Conservation (phyloP, 2,113 vertebrate species). For the Rostratula benghalensis region DNA sequence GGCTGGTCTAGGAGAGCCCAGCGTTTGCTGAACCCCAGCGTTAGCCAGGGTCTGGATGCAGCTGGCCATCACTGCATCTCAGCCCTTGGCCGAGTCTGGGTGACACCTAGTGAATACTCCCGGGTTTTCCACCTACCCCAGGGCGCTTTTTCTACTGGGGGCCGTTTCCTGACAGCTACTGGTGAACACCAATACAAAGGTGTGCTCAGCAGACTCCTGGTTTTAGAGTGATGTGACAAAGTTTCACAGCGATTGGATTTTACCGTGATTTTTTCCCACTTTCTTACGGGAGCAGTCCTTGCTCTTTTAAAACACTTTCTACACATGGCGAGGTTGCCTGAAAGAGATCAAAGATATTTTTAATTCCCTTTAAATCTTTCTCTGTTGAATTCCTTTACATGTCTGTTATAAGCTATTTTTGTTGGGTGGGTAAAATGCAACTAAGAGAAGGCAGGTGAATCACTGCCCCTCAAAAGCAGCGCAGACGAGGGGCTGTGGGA, state of each 20-base stretch:
- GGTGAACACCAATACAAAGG: background rate
- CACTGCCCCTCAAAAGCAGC: constrained; percentile 31
- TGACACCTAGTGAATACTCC: too few species aligned
- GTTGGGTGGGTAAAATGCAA: constrained; percentile 33
- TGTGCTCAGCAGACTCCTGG: background rate
- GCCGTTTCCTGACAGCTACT: constrained; percentile 12
- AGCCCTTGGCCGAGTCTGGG: too few species aligned
- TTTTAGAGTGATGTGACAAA: constrained; percentile 39
- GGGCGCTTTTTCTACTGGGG: constrained; percentile 15
- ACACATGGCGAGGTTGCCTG: background rate
- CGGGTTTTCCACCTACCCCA: background rate
- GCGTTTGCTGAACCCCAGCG: background rate
- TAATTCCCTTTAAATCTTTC: constrained; percentile 53
- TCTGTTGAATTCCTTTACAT: constrained; percentile 32
- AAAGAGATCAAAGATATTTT: constrained; percentile 37
- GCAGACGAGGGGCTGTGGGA: constrained; percentile 32
- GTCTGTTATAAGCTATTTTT: constrained; percentile 66
- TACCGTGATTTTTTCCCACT: constrained; percentile 45
- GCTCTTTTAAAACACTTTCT: constrained; percentile 61
- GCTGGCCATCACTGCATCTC: background rate
- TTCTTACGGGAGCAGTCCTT: background rate
- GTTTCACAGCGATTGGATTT: constrained; percentile 44
- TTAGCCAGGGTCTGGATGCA: background rate
- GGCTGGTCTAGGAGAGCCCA: background rate
- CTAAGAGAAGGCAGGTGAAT: constrained; percentile 30